Evolutionary conservation across 2,888 invertebrate genomes (phyloP).

Genomic region (Lepidochrysops patricia): DNA sequence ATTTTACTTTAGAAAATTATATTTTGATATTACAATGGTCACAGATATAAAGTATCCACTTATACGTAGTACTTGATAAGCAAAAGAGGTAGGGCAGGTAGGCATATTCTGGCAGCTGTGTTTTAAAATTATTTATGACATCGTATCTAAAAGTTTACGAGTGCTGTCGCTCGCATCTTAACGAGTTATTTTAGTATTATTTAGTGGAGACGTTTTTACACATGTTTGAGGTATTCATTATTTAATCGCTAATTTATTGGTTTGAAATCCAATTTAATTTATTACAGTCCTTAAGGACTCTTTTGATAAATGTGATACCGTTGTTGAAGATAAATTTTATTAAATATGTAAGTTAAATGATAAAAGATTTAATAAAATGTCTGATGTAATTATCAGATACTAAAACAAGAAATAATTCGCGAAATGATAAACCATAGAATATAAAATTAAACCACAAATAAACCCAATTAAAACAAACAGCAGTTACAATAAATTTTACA

Average conservation of each 20-base stretch:
- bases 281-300: constrained; percentile 20
- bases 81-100: constrained; percentile 34
- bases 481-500: not conserved
- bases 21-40: no score
- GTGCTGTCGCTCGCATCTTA: constrained; percentile 41
- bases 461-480: constrained; percentile 2
- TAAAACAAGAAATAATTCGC: not conserved
- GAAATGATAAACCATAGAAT: not conserved
- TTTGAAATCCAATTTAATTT: constrained; percentile 22
- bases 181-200: constrained; percentile 50
- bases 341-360: no score
- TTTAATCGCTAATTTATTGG: constrained; percentile 22
- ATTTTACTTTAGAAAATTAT: no score
- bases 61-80: constrained; percentile 2
- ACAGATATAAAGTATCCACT: not conserved
- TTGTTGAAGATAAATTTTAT: not conserved
- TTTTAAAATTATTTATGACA: constrained; percentile 65
- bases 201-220: constrained; percentile 37
- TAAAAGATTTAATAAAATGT: no score
- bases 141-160: constrained; percentile 48
- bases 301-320: not conserved
- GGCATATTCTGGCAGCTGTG: constrained; percentile 41
- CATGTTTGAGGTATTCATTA: constrained; percentile 8
- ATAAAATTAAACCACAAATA: not conserved
- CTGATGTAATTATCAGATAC: no score